phyloP scores from a whole-genome alignment of 2,797 vertebrate species.

The Silurus aristotelis region DNA sequence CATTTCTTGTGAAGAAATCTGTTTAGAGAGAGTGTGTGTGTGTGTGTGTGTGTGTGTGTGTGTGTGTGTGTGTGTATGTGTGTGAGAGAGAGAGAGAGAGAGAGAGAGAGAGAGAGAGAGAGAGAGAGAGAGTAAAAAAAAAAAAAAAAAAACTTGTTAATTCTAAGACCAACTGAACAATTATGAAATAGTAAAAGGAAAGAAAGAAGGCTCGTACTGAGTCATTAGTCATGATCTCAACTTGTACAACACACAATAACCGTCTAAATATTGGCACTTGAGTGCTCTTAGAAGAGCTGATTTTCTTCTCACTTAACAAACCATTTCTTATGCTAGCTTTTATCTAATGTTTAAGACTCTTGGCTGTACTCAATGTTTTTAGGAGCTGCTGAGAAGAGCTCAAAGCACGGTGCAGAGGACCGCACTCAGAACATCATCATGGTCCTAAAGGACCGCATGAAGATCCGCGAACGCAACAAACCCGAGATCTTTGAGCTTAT shows the following conservation, averaged over 20 bases:
- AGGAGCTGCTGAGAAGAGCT: constrained; percentile 97
- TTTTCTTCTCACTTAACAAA: not conserved
- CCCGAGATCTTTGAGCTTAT: constrained; percentile 97
- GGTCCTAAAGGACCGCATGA: constrained; percentile 98
- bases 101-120: too few relatives aligned
- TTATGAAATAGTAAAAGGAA: too few relatives aligned
- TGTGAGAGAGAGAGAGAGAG: too few relatives aligned
- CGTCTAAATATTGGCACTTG: too few relatives aligned
- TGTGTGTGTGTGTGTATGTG: too few relatives aligned
- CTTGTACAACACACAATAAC: too few relatives aligned
- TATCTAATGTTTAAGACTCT: not conserved
- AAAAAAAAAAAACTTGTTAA: too few relatives aligned
- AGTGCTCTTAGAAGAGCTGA: too few relatives aligned
- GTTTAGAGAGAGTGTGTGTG: too few relatives aligned
- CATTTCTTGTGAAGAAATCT: not conserved
- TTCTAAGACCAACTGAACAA: too few relatives aligned
- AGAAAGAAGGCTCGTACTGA: not conserved
- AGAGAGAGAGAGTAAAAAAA: too few relatives aligned
- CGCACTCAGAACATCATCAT: constrained; percentile 97
- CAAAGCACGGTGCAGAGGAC: constrained; percentile 95
- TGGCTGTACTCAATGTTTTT: constrained; percentile 28
- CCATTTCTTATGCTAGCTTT: not conserved
- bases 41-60: too few relatives aligned
- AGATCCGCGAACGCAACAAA: constrained; percentile 97
- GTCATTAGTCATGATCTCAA: not conserved